Base-by-base conservation (phyloP, 2,113 vertebrate genomes). In the Tangachromis dhanisi region DNA sequence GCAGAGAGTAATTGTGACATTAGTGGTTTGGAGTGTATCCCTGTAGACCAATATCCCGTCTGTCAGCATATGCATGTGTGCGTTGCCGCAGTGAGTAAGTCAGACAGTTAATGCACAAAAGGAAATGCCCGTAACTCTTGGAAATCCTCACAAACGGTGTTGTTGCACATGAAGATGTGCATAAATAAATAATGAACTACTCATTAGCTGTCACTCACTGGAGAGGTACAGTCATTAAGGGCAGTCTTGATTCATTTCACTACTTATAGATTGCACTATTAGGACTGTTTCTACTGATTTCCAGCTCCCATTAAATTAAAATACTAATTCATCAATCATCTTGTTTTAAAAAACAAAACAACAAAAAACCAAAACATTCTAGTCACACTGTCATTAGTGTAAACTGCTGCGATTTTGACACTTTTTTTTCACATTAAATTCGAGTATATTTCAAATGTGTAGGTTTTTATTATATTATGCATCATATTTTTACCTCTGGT, bases 21-120 rank as follows among this genome's bases (percentile, higher is more conserved):
- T 92, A 92, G 93, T 90, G 89, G 81, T 92, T 90, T 90, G 24
- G 63, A 90, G 87, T 85, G 86, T 80, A 31, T 95, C 94, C 93
- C 94, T 59, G 53, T 81, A 81, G 92, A 63, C 91, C 85, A 84
- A 86, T 94, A 81, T 35, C 8, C 68, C 81, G 80, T 86, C 88
- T 76, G 35, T 89, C 24, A 86, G 81, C 35, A 66, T 88, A 31
- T 86, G 53, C 78, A 51, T 63, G 49, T 31, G 83, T 40, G 89
- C 49, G 63, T 85, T 87, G 80, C 85, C n/a, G 9, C 42, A 35
- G 85, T 83, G 83, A 90, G 83, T 88, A 66, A 76, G 76, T 86
- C 63, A 83, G 82, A 92, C 55, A 21, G 81, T 91, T 85, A 91
- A 88, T 73, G 19, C 81, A 73, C 57, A 35, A 40, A 33, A 80